phyloP scores from a whole-genome alignment of 1,140 invertebrate genomes.

The Zaprionus nigranus region DNA sequence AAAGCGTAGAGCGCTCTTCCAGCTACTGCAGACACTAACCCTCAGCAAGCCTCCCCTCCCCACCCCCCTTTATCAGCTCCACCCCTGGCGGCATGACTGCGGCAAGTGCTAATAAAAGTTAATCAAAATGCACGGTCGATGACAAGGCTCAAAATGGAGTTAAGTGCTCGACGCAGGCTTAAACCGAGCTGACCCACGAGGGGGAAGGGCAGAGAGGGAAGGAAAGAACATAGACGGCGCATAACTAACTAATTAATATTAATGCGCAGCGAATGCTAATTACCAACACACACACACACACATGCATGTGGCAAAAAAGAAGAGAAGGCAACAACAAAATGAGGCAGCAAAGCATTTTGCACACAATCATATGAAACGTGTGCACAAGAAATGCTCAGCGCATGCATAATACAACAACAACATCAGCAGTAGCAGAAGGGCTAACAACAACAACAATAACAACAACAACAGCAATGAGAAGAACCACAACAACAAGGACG shows the following conservation, averaged over 20 bases:
- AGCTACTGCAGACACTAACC: background rate
- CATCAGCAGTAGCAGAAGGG: conserved; percentile 5
- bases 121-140: conserved; percentile 49
- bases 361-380: conserved; percentile 77
- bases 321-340: conserved; percentile 16
- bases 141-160: conserved; percentile 34
- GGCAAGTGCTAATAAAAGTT: conserved; percentile 35
- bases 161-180: conserved; percentile 42
- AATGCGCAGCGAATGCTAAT: conserved; percentile 78
- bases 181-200: conserved; percentile 25
- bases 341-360: conserved; percentile 65
- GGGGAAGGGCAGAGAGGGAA: background rate
- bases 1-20: background rate
- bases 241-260: conserved; percentile 83
- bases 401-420: conserved; percentile 47
- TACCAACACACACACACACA: conserved; percentile 48
- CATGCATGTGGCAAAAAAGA: background rate
- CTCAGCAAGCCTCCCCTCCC: background rate
- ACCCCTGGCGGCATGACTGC: background rate
- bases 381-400: conserved; percentile 41
- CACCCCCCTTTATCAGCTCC: background rate
- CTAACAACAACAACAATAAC: conserved; percentile 22
- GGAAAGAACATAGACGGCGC: conserved; percentile 39
- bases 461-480: background rate
- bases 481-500: conserved; percentile 27